Percentiles rank a stretch among this genome's conserved stretches.
phyloP scores from a whole-genome alignment of 2,888 invertebrate species.

The Saturnia pavonia region DNA sequence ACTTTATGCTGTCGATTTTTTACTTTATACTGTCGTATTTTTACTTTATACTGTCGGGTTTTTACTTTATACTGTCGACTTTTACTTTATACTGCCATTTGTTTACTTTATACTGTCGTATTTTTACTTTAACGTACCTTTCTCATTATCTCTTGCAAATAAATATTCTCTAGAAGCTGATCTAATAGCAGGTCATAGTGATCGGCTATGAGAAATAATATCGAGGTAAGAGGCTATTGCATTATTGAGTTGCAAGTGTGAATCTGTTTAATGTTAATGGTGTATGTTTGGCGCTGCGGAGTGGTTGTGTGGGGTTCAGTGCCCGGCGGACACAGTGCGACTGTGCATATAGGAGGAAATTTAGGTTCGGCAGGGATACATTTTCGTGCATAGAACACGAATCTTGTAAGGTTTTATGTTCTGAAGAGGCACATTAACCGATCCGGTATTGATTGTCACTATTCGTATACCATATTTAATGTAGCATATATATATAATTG shows the following conservation, averaged over 20 bases:
- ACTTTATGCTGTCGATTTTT: not conserved
- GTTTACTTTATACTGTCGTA: not conserved
- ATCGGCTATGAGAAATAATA: slow-evolving; percentile 37
- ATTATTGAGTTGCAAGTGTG: slow-evolving; percentile 39
- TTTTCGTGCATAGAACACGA: slow-evolving; percentile 49
- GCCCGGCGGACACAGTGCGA: slow-evolving; percentile 38
- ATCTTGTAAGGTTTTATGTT: slow-evolving; percentile 59
- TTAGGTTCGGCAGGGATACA: slow-evolving; percentile 77
- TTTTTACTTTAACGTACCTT: not conserved
- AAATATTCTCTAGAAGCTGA: not conserved
- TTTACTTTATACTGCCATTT: no score
- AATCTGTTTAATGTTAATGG: not conserved
- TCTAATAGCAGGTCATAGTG: not conserved
- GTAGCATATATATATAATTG: slow-evolving; percentile 74
- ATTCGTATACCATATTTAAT: slow-evolving; percentile 76
- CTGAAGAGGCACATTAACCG: slow-evolving; percentile 66
- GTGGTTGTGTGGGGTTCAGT: slow-evolving; percentile 33
- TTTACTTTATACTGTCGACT: not conserved
- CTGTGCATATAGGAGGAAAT: slow-evolving; percentile 70
- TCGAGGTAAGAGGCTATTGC: slow-evolving; percentile 34
- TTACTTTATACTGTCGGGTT: not conserved
- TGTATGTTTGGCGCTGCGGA: slow-evolving; percentile 38
- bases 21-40: not conserved
- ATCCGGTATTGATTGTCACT: slow-evolving; percentile 64
- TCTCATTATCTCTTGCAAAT: not conserved